A percentile compares a stretch with the other conserved stretches of the same genome.
Conservation (phyloP, 2,113 vertebrate species). For the Oceanodroma tethys region DNA sequence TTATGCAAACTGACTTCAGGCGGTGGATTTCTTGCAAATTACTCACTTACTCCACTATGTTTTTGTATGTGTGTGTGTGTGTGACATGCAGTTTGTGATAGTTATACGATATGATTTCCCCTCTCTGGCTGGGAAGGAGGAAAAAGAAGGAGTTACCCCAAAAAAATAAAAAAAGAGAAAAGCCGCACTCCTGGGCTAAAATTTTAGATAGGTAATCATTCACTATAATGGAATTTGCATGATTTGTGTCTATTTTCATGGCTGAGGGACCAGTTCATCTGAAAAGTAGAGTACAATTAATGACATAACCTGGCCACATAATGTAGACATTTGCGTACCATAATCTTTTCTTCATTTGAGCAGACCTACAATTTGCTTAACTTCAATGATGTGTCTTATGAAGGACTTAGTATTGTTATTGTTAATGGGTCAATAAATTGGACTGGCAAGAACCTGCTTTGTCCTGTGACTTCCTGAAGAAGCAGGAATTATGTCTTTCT, state of each 20-base stretch:
- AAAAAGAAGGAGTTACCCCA: not conserved
- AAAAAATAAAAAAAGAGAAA: not conserved
- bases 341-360: not conserved
- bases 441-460: not conserved
- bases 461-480: not conserved
- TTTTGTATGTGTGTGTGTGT: not conserved
- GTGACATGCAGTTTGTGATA: not conserved
- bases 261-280: not conserved
- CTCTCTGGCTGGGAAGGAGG: not conserved
- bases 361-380: not conserved
- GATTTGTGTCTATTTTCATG: not conserved
- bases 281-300: not conserved
- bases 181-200: not conserved
- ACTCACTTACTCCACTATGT: not conserved
- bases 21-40: not conserved
- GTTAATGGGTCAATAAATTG: not conserved
- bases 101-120: not conserved
- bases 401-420: not conserved
- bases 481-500: not conserved
- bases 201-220: not conserved
- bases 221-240: not conserved
- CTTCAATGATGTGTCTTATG: not conserved
- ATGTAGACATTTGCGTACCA: not conserved
- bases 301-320: not conserved
- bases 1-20: constrained; percentile 2